Evolutionary conservation across 2,797 vertebrate species (phyloP).

Genomic region (Enteromius mattozi): DNA sequence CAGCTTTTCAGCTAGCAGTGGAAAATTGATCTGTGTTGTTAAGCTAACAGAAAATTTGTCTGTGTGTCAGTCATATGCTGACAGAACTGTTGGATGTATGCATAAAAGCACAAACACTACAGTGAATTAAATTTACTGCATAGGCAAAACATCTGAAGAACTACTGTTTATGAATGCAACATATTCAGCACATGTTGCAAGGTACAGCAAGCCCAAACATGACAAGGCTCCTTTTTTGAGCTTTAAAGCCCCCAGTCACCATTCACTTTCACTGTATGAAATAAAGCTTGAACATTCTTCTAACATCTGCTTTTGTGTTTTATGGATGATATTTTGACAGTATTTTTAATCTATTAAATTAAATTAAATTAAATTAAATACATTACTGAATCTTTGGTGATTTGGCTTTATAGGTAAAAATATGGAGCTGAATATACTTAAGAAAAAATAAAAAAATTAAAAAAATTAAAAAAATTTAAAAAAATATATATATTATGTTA

Average conservation of each 20-base stretch:
- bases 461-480: no score
- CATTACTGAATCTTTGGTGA: no score
- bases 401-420: not conserved
- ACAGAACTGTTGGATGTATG: not conserved
- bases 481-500: not conserved
- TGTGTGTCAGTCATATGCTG: constrained; percentile 29
- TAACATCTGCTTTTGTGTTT: not conserved
- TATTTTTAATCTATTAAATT: not conserved
- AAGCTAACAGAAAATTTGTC: constrained; percentile 65
- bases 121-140: not conserved
- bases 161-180: not conserved
- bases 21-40: constrained; percentile 54
- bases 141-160: not conserved
- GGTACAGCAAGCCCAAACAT: no score
- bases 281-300: no score
- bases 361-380: no score
- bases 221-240: not conserved
- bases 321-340: not conserved
- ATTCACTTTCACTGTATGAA: not conserved
- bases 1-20: not conserved
- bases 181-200: no score
- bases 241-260: not conserved
- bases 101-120: not conserved
- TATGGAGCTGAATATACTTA: not conserved
- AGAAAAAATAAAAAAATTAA: no score